Percentiles rank a stretch among this genome's conserved stretches.
Evolutionary conservation across 1,140 invertebrate genomes (phyloP).

Genomic region (Trichonephila inaurata): DNA sequence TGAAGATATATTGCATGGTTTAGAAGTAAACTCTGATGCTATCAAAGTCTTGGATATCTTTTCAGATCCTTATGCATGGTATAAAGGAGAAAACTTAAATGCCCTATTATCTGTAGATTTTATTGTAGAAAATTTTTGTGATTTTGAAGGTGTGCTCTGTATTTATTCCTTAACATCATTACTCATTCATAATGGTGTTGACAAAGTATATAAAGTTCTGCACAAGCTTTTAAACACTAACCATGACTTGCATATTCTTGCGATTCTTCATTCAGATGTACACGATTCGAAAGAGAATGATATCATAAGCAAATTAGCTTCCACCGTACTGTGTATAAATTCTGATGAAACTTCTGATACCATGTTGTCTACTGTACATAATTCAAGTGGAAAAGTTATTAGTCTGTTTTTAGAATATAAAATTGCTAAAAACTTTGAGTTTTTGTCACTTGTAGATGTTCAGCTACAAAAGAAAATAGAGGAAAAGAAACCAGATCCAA

Average conservation of each 20-base stretch:
- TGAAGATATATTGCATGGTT: constrained; percentile 6
- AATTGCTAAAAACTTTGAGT: constrained; percentile 22
- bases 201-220: constrained; percentile 38
- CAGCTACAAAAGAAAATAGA: not conserved
- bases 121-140: not conserved
- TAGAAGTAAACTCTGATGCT: not conserved
- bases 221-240: constrained; percentile 47
- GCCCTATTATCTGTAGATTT: not conserved
- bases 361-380: not conserved
- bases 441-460: constrained; percentile 6
- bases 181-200: constrained; percentile 11
- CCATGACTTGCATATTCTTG: constrained; percentile 54
- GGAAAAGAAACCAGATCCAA: constrained; percentile 78
- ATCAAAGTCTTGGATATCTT: constrained; percentile 11
- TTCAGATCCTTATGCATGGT: constrained; percentile 10
- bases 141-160: constrained; percentile 31
- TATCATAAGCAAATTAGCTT: constrained; percentile 32
- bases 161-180: constrained; percentile 57
- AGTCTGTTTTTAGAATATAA: constrained; percentile 6
- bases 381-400: constrained; percentile 55
- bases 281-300: constrained; percentile 31
- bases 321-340: not conserved
- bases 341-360: not conserved
- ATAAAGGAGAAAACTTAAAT: not conserved
- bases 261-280: constrained; percentile 48